Evolutionary conservation across 2,888 invertebrate species (phyloP), one percentile per base, ranked within the genome.

Genomic region (Seira musarum): DNA sequence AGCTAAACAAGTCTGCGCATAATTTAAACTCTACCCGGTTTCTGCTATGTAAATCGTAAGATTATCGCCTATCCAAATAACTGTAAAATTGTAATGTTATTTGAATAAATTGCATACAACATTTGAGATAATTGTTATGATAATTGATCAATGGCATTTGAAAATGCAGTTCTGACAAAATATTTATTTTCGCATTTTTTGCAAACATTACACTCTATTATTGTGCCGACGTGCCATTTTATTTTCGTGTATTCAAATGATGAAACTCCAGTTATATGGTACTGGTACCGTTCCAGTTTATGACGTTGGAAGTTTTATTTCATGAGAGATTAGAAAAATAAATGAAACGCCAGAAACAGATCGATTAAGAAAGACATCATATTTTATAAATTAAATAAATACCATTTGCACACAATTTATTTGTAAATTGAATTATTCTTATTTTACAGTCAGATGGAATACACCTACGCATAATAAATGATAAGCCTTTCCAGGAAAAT

Each of bases 361-460:
- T 30, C 8, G 2, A 5, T 30, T 49, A 22, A 21, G 60, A 22
- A 22, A 60, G 60, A 60, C 19, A 60, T 13, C 65, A 53, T 80
- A 69, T 68, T 57, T 69, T 69, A 74, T 80, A 80, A 80, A 80
- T 80, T 80, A 80, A 80, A 80, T 80, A 80, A 80, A 80, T 80
- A 80, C 80, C 80, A 80, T 80, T 80, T 80, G 80, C 80, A 80
- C 80, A 69, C 80, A 80, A 80, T 80, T 80, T 80, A 80, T 80
- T 80, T 80, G 80, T 80, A 80, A 74, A 80, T 80, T 80, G 80
- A 80, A 80, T 80, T 80, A 80, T 80, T 79, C 80, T 80, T 80
- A 80, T 80, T 80, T 80, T 80, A 80, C 80, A 80, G 80, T 80
- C 80, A 80, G 74, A 80, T 80, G 80, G 80, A 80, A 80, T 80